Conservation (phyloP, 1,140 invertebrate genomes). For the Solenopsis invicta region DNA sequence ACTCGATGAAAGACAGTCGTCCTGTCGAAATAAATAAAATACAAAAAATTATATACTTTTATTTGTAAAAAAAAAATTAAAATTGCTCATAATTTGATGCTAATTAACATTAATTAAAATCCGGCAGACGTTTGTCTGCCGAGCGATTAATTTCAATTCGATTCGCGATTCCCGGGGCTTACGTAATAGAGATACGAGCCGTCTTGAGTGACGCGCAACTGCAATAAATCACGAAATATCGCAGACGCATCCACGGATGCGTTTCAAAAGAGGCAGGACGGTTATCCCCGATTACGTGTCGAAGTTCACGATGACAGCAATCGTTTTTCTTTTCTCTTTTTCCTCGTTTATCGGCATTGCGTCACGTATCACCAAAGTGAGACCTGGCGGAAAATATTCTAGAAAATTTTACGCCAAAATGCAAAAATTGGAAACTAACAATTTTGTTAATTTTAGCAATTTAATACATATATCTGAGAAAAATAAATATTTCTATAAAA, state of each 20-base stretch:
- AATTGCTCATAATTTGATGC: too few relatives aligned
- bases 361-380: background rate
- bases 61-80: too few relatives aligned
- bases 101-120: background rate
- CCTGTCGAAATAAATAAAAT: background rate
- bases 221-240: constrained; percentile 29
- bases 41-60: background rate
- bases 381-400: background rate
- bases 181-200: constrained; percentile 4
- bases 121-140: background rate
- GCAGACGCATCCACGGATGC: background rate
- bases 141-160: background rate
- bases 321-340: background rate
- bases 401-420: too few relatives aligned
- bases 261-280: background rate
- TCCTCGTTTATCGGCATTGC: background rate
- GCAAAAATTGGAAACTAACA: too few relatives aligned
- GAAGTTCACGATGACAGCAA: background rate
- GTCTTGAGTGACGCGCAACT: background rate
- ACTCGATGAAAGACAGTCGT: background rate
- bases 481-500: too few relatives aligned
- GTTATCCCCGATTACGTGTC: background rate
- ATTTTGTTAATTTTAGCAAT: too few relatives aligned
- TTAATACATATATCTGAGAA: too few relatives aligned
- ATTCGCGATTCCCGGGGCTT: background rate